phyloP scores from a whole-genome alignment of 2,797 vertebrate genomes.

The Spinus olivaceus region DNA sequence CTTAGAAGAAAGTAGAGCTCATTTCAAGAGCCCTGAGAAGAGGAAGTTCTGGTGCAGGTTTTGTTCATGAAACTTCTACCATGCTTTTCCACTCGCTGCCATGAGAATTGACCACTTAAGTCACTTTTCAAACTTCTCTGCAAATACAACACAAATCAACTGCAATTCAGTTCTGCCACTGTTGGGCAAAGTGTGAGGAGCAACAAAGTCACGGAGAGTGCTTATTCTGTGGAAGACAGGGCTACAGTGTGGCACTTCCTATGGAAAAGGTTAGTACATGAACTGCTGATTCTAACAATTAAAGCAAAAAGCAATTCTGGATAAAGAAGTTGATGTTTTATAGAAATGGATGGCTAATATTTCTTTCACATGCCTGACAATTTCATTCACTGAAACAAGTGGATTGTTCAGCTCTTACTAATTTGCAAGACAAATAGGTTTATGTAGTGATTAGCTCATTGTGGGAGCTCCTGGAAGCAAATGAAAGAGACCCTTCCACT shows the following conservation, averaged over 20 bases:
- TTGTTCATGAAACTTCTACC: not conserved
- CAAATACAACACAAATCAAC: not conserved
- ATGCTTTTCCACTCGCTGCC: not conserved
- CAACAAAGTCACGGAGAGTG: accelerated
- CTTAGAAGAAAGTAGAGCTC: not conserved
- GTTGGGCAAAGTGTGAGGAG: not conserved
- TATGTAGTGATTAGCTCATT: not conserved
- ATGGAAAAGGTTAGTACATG: not conserved
- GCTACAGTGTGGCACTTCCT: accelerated
- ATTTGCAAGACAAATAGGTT: slow-evolving; percentile 31
- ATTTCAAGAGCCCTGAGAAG: not conserved
- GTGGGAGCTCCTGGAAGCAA: slow-evolving; percentile 10
- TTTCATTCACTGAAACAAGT: not conserved
- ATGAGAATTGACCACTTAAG: not conserved
- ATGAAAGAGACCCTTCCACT: slow-evolving; percentile 8
- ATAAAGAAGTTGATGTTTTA: not conserved
- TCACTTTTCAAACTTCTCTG: not conserved
- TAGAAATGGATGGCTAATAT: not conserved
- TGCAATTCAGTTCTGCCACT: not conserved
- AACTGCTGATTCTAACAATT: not conserved
- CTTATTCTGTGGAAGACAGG: not conserved
- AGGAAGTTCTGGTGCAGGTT: accelerated
- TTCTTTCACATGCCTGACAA: not conserved
- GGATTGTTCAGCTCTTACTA: not conserved
- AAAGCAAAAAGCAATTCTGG: not conserved